Base-by-base conservation (phyloP, 2,113 vertebrate species). In the Chelonoidis abingdonii region DNA sequence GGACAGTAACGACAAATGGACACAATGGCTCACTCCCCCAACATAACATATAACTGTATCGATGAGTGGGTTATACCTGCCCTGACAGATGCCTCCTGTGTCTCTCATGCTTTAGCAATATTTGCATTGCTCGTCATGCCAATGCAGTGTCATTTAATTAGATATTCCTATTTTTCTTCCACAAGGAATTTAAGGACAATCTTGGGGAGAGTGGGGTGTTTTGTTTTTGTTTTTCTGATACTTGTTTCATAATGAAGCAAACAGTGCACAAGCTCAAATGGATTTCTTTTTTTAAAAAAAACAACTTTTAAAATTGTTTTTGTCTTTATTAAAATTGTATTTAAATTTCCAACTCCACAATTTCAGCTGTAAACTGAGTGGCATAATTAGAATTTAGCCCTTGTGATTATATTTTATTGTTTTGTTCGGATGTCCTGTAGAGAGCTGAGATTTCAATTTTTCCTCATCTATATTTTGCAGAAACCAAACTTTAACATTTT, bases 361-460 rank as follows among this genome's bases (percentile, higher is more conserved):
- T 75, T 89, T 88, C 78, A 88, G 50, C 62, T 94, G 54, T 72
- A 89, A 94, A 90, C 53, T 94, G 69, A 89, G 92, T 92, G 85
- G 90, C 92, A 89, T 57, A 85, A 54, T 65, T 80, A 85, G n/a
- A 52, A 21, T 86, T 90, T 53, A 90, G 47, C 81, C 52, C 6
- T 89, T 1, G 0, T 56, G 8, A 21, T 90, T 91, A 92, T 89
- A 86, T 92, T 50, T 24, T 75, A 86, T 90, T 91, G 22, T 95
- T 97, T 90, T 93, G 69, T 87, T 95, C 59, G 86, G 47, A 25
- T 72, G 22, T 94, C 19, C 89, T 87, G 69, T 11, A 1, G 41
- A 94, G 82, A 95, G 31, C 41, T 59, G 35, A n/a, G 5, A 47
- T 91, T 38, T 29, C 81, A 78, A 82, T 59, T 25, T 96, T 81